A percentile compares a stretch with the other conserved stretches of the same genome.
Conservation (phyloP, 2,797 vertebrate species). For the Eptatretus atami region DNA sequence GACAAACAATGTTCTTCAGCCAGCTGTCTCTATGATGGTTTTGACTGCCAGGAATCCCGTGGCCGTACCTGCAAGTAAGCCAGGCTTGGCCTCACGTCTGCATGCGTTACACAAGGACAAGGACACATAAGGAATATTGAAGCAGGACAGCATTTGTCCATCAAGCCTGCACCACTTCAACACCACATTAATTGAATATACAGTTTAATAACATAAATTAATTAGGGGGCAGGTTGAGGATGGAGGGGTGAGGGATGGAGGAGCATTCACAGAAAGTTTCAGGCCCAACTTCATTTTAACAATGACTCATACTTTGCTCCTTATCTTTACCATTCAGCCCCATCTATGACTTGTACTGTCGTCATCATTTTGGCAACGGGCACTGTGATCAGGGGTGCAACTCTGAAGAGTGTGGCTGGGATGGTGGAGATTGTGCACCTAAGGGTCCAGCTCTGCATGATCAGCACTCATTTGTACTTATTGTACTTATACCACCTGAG, state of each 20-base stretch:
- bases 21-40: conserved; percentile 72
- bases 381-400: conserved; percentile 96
- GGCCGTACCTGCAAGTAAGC: too few relatives aligned
- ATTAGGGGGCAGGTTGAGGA: too few relatives aligned
- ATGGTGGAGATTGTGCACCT: conserved; percentile 62
- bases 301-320: neutral
- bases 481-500: conserved; percentile 48
- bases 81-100: too few relatives aligned
- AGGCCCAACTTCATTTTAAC: neutral
- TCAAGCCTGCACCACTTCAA: too few relatives aligned
- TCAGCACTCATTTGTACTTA: conserved; percentile 40
- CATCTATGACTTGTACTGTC: conserved; percentile 87
- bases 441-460: conserved; percentile 52
- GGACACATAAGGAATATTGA: too few relatives aligned
- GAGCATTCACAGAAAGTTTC: neutral
- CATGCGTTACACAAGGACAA: too few relatives aligned
- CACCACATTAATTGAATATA: too few relatives aligned
- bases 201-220: too few relatives aligned
- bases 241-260: neutral
- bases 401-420: conserved; percentile 76
- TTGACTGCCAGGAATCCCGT: conserved; percentile 44
- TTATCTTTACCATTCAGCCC: conserved; percentile 22
- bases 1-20: conserved; percentile 50
- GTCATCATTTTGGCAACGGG: conserved; percentile 60
- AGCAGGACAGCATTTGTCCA: too few relatives aligned